Base-by-base conservation (phyloP, 1,140 invertebrate species). In the Anadara kagoshimensis region DNA sequence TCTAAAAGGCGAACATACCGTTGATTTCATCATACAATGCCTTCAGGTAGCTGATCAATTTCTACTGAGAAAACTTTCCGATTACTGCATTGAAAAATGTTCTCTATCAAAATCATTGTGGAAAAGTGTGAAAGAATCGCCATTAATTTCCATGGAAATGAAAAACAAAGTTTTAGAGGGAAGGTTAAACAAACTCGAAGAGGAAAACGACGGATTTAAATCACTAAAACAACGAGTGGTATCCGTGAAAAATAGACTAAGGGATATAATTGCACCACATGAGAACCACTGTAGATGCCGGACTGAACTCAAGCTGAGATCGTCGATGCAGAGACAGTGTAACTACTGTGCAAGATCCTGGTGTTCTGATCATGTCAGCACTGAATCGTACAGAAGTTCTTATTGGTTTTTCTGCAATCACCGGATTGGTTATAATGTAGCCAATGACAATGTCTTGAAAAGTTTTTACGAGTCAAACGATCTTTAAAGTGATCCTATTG, bases 391-490 rank as follows among this genome's bases (percentile, higher is more conserved):
- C 41, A 26, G 73, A 3, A 70, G 67, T 56, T 75, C 73, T 4
- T 75, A 75, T 24, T 75, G 73, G 73, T 75, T 75, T n/a, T 54
- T 56, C 8, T 75, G 73, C 36, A 75, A 75, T 54, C 73, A 75
- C 47, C 45, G 73, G 20, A 70, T 75, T n/a, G 73, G 73, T 36
- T 75, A 70, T 51, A 75, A 47, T 24, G 68, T 75, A 26, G 58
- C 73, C 45, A 75, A 75, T 47, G 73, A 75, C 16, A 58, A 49
- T 47, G 53, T 75, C 44, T 26, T 75, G 18, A 70, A 66, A 58
- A 58, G 45, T 51, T 75, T 75, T 36, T 18, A 70, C 1, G 73
- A 75, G 54, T 59, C 73, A 0, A 66, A 69, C 61, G 68, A 75
- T 24, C 47, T 63, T 18, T 63, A 47, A 20, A 63, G 22, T 47